phyloP scores from a whole-genome alignment of 2,797 vertebrate species.

The Hypotaenidia philippensis region DNA sequence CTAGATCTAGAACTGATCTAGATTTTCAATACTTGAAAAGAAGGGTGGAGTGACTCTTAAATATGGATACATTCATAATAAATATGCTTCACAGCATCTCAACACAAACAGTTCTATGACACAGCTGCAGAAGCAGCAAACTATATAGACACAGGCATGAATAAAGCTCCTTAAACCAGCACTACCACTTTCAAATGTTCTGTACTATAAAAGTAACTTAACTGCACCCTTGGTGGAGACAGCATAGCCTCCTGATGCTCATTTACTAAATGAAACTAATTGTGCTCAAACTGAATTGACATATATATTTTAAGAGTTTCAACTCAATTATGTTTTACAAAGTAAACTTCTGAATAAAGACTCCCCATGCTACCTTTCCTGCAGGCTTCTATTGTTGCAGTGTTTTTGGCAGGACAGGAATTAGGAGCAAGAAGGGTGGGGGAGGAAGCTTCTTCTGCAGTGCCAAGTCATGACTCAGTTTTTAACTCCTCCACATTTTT shows the following conservation, averaged over 20 bases:
- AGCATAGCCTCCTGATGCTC: neutral
- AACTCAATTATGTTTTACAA: neutral
- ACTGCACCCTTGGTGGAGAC: neutral
- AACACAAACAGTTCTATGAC: neutral
- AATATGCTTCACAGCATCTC: neutral
- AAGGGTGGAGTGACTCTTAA: neutral
- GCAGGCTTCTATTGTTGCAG: neutral
- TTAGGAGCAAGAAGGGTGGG: constrained; percentile 14
- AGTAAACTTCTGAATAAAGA: constrained; percentile 11
- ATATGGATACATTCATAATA: neutral
- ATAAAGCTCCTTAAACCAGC: neutral
- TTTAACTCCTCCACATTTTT: constrained; percentile 38
- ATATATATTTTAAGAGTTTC: neutral
- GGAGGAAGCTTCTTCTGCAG: constrained; percentile 19
- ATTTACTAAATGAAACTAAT: neutral
- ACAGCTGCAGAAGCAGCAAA: neutral
- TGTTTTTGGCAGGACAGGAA: neutral
- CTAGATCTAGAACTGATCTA: neutral
- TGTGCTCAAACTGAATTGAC: neutral
- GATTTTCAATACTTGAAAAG: neutral
- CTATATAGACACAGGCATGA: neutral
- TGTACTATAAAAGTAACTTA: neutral
- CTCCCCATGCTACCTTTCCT: neutral
- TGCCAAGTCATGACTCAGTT: constrained; percentile 51
- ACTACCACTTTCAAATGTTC: neutral